phyloP scores from a whole-genome alignment of 2,888 invertebrate species.

The Agelastica alni region DNA sequence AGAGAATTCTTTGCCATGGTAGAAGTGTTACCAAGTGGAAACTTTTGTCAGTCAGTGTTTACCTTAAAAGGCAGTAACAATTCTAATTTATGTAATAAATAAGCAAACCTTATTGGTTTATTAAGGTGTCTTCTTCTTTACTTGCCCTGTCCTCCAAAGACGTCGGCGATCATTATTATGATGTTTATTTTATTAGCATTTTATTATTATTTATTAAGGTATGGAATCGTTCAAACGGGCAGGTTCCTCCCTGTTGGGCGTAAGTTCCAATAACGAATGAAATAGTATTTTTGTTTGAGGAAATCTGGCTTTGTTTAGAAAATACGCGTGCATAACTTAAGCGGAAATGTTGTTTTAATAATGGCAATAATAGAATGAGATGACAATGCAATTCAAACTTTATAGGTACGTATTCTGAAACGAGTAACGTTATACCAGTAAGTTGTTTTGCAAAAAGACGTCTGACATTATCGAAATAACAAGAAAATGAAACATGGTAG shows the following conservation, averaged over 20 bases:
- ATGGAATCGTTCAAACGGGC: too few relatives aligned
- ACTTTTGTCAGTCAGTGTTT: too few relatives aligned
- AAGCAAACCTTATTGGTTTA: too few relatives aligned
- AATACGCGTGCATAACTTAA: conserved; percentile 17
- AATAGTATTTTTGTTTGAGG: conserved; percentile 5
- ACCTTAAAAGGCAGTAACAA: too few relatives aligned
- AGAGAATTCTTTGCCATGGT: too few relatives aligned
- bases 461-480: not conserved
- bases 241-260: not conserved
- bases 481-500: not conserved
- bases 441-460: conserved; percentile 1
- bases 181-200: too few relatives aligned
- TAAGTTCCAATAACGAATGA: not conserved
- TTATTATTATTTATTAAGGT: too few relatives aligned
- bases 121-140: too few relatives aligned
- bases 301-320: conserved; percentile 16
- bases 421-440: not conserved
- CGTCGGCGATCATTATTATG: too few relatives aligned
- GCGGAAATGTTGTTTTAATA: conserved; percentile 14
- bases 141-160: too few relatives aligned
- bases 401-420: conserved; percentile 13
- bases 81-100: too few relatives aligned
- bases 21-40: too few relatives aligned
- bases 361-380: conserved; percentile 10
- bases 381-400: conserved; percentile 18